These are phyloP conservation scores for Clamator glandarius DNA, from an alignment of 2,797 vertebrate species.

Conservation along the genomic window DNA sequence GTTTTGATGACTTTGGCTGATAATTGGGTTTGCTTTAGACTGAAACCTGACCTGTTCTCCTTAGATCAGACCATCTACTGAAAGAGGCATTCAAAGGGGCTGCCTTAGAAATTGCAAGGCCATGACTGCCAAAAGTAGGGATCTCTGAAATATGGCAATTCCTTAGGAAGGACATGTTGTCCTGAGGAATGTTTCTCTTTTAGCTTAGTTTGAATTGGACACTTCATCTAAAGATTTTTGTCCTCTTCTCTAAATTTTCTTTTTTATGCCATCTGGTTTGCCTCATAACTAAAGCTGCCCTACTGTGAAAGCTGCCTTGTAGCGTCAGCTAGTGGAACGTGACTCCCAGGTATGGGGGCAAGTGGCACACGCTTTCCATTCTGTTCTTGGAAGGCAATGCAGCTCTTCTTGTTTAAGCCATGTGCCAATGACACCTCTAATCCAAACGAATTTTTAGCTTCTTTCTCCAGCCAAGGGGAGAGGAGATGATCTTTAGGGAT, in stretches of 20 bases:
- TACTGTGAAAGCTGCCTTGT: not conserved
- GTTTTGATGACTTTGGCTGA: slow-evolving; percentile 24
- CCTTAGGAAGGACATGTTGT: not conserved
- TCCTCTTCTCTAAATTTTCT: not conserved
- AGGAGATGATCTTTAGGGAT: not conserved
- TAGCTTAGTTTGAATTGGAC: not conserved
- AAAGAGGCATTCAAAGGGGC: not conserved
- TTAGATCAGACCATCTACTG: not conserved
- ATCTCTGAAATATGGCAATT: not conserved
- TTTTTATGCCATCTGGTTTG: not conserved
- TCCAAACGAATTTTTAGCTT: not conserved
- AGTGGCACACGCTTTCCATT: not conserved
- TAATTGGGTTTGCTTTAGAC: slow-evolving; percentile 47
- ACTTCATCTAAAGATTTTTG: not conserved
- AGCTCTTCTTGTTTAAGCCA: not conserved
- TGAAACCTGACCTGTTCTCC: slow-evolving; percentile 40
- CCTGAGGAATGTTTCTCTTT: not conserved
- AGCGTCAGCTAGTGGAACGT: not conserved
- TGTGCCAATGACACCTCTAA: not conserved
- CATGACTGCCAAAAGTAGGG: not conserved
- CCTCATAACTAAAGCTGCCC: not conserved
- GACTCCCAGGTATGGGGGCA: not conserved
- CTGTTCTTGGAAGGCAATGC: not conserved
- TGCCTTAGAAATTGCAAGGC: not conserved
- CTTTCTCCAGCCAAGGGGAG: not conserved